Conservation (phyloP, 2,113 vertebrate genomes). For the Petrocephalus zakoni region DNA sequence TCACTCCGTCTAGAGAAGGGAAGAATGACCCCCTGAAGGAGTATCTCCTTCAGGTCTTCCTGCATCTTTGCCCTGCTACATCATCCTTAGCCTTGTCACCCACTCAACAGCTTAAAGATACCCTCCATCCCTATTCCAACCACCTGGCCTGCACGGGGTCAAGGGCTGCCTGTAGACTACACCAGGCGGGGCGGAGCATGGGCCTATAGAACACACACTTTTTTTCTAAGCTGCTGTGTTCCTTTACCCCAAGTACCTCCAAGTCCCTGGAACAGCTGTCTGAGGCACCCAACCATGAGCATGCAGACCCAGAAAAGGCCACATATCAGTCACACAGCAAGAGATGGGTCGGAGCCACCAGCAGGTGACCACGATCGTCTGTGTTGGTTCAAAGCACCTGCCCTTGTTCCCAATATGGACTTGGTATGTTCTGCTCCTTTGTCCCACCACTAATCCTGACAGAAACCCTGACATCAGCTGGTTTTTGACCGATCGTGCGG, state of each 20-base stretch:
- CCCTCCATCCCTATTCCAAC: background rate
- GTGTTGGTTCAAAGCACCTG: no score
- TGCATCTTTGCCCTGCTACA: background rate
- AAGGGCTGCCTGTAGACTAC: background rate
- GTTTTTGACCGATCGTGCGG: background rate
- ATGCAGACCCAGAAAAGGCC: no score
- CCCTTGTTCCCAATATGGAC: background rate
- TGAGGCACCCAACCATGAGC: no score
- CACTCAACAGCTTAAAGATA: background rate
- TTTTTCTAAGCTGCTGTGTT: background rate
- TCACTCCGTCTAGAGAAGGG: background rate
- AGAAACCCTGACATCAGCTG: background rate
- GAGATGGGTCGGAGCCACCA: no score
- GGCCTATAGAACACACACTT: background rate
- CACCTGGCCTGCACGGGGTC: background rate
- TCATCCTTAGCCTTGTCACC: background rate
- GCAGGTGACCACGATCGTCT: no score
- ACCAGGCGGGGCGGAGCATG: background rate
- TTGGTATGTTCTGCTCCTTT: background rate
- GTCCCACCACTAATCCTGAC: background rate
- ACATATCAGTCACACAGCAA: no score
- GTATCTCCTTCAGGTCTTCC: background rate
- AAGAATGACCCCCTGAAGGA: background rate
- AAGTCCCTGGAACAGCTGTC: no score
- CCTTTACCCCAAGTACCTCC: no score